A percentile compares a stretch with the other conserved stretches of the same genome.
phyloP scores from a whole-genome alignment of 2,797 vertebrate species.

The Macropus fuliginosus region DNA sequence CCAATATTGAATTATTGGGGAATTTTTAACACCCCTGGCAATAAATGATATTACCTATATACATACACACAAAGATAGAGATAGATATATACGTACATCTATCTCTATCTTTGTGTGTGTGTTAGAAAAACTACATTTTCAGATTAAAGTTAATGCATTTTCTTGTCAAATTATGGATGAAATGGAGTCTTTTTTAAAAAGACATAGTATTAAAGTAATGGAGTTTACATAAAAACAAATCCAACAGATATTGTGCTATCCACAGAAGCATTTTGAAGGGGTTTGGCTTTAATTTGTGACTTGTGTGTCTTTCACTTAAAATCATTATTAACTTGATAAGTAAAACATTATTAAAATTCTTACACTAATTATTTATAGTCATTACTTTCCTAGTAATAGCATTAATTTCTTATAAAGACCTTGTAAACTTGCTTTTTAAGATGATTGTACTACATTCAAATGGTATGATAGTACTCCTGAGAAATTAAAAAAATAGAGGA shows the following conservation, averaged over 20 bases:
- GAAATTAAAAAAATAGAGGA: neutral
- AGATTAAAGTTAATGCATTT: slow-evolving; percentile 55
- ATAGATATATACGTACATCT: no score
- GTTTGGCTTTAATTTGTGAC: neutral
- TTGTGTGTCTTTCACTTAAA: neutral
- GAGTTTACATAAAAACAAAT: neutral
- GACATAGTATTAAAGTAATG: neutral
- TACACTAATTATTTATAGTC: neutral
- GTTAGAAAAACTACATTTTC: slow-evolving; percentile 17
- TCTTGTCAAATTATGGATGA: slow-evolving; percentile 43
- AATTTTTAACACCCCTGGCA: neutral
- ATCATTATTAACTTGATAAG: neutral
- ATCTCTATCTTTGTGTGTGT: no score
- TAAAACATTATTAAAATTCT: neutral
- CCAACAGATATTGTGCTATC: neutral
- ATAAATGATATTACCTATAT: slow-evolving; percentile 1
- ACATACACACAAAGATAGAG: neutral
- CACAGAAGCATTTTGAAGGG: neutral
- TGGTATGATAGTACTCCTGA: neutral
- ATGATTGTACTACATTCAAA: neutral
- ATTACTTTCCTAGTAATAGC: neutral
- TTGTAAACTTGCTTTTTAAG: neutral
- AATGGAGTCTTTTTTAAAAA: neutral
- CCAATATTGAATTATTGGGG: neutral
- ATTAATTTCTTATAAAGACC: neutral